A percentile compares a stretch with the other conserved stretches of the same genome.
Conservation (phyloP, 2,888 invertebrate species). For the Zaprionus obscuricornis region DNA sequence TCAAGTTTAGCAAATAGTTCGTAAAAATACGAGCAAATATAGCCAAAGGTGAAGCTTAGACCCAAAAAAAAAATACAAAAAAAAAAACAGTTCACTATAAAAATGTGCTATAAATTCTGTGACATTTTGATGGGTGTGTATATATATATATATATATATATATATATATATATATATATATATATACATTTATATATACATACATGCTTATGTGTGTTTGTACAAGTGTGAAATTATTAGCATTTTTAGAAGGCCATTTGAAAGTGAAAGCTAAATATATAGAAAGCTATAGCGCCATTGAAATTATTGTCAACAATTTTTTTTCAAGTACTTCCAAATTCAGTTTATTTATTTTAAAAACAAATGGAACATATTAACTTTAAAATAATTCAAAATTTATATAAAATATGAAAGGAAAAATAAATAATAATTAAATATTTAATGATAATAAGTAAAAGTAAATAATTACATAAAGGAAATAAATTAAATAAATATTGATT, state of each 20-base stretch:
- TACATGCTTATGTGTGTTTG: not conserved
- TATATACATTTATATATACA: conserved; percentile 5
- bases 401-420: not conserved
- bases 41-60: conserved; percentile 45
- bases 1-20: conserved; percentile 43
- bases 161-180: conserved; percentile 18
- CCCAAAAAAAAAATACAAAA: no score
- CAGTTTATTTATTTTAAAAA: not conserved
- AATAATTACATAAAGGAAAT: no score
- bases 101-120: conserved; percentile 59
- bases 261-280: conserved; percentile 39
- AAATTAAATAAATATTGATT: not conserved
- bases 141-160: no score
- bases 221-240: conserved; percentile 58
- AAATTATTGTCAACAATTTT: no score
- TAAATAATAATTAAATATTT: not conserved
- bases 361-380: no score
- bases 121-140: conserved; percentile 35
- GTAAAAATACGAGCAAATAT: conserved; percentile 27
- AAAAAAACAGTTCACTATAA: conserved; percentile 52
- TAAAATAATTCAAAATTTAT: not conserved
- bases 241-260: conserved; percentile 60
- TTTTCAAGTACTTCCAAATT: no score
- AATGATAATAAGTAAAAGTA: no score
- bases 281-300: no score